phyloP scores from a whole-genome alignment of 2,113 vertebrate species.

The Corynorhinus townsendii region DNA sequence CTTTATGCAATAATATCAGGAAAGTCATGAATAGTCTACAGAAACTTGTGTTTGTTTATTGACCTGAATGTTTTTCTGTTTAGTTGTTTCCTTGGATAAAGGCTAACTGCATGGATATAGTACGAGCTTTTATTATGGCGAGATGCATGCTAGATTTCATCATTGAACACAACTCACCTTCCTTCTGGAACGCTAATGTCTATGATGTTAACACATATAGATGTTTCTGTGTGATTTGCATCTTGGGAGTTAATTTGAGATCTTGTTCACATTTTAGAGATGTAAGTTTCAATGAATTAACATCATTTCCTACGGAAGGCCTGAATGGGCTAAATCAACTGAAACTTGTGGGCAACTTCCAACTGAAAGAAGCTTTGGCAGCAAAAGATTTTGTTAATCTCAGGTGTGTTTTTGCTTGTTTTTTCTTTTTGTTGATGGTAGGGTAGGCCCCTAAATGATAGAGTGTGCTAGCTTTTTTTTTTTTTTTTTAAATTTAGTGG shows the following conservation, averaged over 20 bases:
- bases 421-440: constrained; percentile 16
- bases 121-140: background rate
- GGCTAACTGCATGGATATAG: background rate
- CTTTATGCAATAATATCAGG: background rate
- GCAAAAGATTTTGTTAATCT: constrained; percentile 92
- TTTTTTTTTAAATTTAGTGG: background rate
- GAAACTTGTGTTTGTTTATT: background rate
- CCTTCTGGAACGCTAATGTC: background rate
- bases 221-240: constrained; percentile 7
- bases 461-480: background rate
- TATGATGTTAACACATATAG: background rate
- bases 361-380: constrained; percentile 88
- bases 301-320: constrained; percentile 87
- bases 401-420: constrained; percentile 80
- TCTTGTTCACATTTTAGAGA: constrained; percentile 84
- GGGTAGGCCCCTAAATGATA: constrained; percentile 10
- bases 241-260: background rate
- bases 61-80: background rate
- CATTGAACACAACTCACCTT: background rate
- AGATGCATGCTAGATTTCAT: background rate
- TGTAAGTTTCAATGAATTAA: constrained; percentile 91
- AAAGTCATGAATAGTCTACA: background rate
- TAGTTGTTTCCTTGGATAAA: background rate
- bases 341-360: constrained; percentile 91
- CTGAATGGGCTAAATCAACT: constrained; percentile 90